A percentile compares a stretch with the other conserved stretches of the same genome.
phyloP scores from a whole-genome alignment of 2,113 vertebrate species.

The Nycticorax nycticorax region DNA sequence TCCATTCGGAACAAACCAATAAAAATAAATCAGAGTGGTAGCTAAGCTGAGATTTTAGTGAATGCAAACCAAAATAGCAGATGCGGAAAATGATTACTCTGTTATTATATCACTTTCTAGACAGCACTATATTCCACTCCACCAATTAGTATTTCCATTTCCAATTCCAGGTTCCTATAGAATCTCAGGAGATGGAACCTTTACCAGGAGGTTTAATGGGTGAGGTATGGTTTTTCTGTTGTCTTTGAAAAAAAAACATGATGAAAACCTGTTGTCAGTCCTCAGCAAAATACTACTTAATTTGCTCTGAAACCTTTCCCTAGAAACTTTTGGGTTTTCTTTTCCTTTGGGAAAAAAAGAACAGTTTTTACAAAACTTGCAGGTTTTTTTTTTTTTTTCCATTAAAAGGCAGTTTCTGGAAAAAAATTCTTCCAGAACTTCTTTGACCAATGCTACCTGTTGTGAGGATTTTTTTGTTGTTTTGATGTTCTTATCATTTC shows the following conservation, averaged over 20 bases:
- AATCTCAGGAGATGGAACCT: background rate
- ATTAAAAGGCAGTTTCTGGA: background rate
- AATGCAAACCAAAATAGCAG: background rate
- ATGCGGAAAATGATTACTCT: background rate
- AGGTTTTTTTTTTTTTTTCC: background rate
- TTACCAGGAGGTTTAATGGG: background rate
- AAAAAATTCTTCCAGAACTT: background rate
- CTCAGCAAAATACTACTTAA: background rate
- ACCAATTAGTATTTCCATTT: background rate
- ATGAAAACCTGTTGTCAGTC: background rate
- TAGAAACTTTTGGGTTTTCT: background rate
- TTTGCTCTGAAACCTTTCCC: background rate
- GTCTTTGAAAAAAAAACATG: background rate
- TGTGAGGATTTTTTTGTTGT: background rate
- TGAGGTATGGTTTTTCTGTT: background rate
- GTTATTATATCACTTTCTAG: background rate
- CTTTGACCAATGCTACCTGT: background rate
- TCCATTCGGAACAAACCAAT: background rate
- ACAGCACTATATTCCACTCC: background rate
- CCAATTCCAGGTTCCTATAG: background rate
- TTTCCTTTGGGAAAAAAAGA: background rate
- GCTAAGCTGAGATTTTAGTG: background rate
- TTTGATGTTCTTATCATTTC: background rate
- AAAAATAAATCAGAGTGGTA: background rate
- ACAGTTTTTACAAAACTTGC: background rate